Base-by-base conservation (phyloP, 2,113 vertebrate genomes). In the Silurus meridionalis region DNA sequence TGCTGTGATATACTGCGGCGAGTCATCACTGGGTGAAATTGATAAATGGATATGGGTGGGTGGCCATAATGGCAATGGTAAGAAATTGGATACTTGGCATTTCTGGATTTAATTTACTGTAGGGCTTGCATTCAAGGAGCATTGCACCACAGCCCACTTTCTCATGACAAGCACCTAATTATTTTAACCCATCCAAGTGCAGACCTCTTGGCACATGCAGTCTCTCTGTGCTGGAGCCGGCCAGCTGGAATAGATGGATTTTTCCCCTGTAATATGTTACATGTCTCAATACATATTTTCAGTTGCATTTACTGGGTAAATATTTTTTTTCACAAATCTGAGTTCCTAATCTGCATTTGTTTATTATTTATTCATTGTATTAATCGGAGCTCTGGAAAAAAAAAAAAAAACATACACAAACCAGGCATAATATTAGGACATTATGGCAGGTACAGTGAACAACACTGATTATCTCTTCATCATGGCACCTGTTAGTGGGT, bases 51-150 rank as follows among this genome's bases (percentile, higher is more conserved):
- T 85, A 74, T 85, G 89, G 87, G 84, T 88, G 89, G 89, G 67
- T 86, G 89, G 83, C 89, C 71, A 84, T 88, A 88, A 90, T 88
- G 84, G 89, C 87, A 88, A 86, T 63, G 15, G 87, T 88, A 86
- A 88, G 89, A 88, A 88, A 90, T 86, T 86, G 89, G 89, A 90
- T 84, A 84, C 89, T 90, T 90, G 89, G 89, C 89, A 90, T 90
- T 90, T 90, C 89, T 86, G 80, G 77, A 88, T 90, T 88, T 90
- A 90, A 90, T 90, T 90, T 89, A 89, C 84, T 89, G 86, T 86
- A 87, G 83, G 48, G 53, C 83, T 66, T 75, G 77, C 82, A 80
- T 86, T 88, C 69, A 77, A 81, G 64, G 81, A 90, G 61, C 83
- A 77, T 60, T 81, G 28, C 69, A 66, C 86, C 89, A 83, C 81